A percentile compares a stretch with the other conserved stretches of the same genome.
phyloP scores from a whole-genome alignment of 2,797 vertebrate genomes.

The Crenuchus spilurus region DNA sequence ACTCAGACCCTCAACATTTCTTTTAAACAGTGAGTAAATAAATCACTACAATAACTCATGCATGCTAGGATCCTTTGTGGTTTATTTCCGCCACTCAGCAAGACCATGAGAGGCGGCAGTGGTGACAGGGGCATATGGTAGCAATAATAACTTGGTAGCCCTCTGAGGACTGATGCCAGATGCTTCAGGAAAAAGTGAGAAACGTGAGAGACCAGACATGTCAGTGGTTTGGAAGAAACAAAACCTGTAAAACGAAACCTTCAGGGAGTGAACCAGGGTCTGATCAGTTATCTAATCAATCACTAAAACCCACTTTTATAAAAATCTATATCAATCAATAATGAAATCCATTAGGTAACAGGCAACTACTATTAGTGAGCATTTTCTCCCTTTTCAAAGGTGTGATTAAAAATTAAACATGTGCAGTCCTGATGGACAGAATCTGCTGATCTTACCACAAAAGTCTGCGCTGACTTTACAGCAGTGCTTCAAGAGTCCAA shows the following conservation, averaged over 20 bases:
- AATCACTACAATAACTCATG: constrained; percentile 9
- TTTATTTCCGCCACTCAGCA: constrained; percentile 18
- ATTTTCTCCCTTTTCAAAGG: neutral
- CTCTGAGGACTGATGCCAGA: neutral
- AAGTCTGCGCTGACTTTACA: neutral
- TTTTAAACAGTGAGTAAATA: constrained; percentile 9
- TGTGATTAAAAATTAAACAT: neutral
- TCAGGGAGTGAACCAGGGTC: neutral
- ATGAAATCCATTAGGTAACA: neutral
- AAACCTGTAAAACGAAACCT: neutral
- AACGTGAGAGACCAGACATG: neutral
- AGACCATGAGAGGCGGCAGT: neutral
- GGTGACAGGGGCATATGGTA: constrained; percentile 16
- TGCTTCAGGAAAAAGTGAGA: neutral
- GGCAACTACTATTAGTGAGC: neutral
- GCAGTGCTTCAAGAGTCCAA: neutral
- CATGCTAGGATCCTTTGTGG: neutral
- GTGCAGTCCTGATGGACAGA: neutral
- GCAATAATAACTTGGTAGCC: constrained; percentile 13
- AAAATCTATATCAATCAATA: constrained; percentile 19
- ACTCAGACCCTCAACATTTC: neutral
- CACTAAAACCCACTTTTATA: neutral
- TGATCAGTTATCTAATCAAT: constrained; percentile 4
- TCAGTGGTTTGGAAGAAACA: neutral
- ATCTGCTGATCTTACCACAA: constrained; percentile 2